Evolutionary conservation across 2,113 vertebrate species (phyloP), one percentile per base, ranked within the genome.

Genomic region (Malaclemys terrapin): DNA sequence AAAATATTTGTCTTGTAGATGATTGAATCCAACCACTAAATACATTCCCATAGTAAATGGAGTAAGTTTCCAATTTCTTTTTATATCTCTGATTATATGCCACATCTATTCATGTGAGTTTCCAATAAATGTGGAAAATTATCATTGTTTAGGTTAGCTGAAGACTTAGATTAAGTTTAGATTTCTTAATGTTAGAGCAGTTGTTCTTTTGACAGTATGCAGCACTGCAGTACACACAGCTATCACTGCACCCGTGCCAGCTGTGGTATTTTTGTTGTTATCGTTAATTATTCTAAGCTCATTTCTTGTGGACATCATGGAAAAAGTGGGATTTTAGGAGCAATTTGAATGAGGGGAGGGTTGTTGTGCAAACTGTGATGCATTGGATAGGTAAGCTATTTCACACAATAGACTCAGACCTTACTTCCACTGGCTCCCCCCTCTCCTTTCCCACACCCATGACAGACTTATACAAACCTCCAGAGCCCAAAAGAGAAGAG

Each of bases 161-260:
- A 54, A 94, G 50, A 65, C 8, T 87, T 84, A 62, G 31, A 49
- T 85, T 91, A 88, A 57, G 80, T 80, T 92, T 54, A 69, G n/a
- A 94, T 96, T 95, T 95, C 20, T 88, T 49, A 1, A 82, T 91
- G 88, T 93, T 90, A 91, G 87, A 89, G 35, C 78, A 91, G 59
- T 16, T 75, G 9, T 91, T 87, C 89, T 90, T 85, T 69, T 65
- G 47, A 69, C 31, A 88, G 13, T 52, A 50, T 17, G 54, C 35
- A 72, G 27, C 35, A 16, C 22, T 38, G 25, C 22, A 57, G 22
- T 29, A 27, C 38, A 38, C 35, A 72, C 38, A 38, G 17, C n/a
- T 72, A 72, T 72, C n/a, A 10, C n/a, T 38, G 65, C 9, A 38
- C n/a, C 16, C 2, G 8, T 72, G 35, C 8, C 19, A 10, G 45